Base-by-base conservation (phyloP, 2,113 vertebrate genomes). In the Oophaga pumilio region DNA sequence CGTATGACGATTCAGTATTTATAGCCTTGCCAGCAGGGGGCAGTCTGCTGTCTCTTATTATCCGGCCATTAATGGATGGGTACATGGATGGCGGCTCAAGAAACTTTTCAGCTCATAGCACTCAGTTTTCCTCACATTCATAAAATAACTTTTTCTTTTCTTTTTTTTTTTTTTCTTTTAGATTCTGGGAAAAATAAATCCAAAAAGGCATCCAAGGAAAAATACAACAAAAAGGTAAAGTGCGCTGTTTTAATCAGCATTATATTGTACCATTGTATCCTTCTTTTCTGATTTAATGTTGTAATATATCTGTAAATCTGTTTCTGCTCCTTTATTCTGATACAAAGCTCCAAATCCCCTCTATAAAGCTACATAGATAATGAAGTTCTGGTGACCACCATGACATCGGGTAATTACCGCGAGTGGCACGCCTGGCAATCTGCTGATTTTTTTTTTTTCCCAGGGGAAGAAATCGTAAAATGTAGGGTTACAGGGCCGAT, bases 121-220 rank as follows among this genome's bases (percentile, higher is more conserved):
- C 8, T 24, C 62, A 7, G 22, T 62, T 5, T 62, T 22, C 17
- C 33, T 43, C 2, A 62, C 53, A 24, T 26, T 11, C 62, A 66
- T 8, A 68, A 12, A 57, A 43, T 76, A 9, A 50, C 20, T 28
- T 52, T 57, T 1, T 74, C 57, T 64, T 8, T 73, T 15, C 15
- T 15, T 33, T 59, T 73, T 11, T 24, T 49, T 28, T 74, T 62
- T 0, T 49, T 77, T n/a, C 57, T 49, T 62, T 66, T 77, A 94
- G 92, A 92, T 90, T 90, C 87, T 86, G 85, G 90, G 86, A 97
- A 97, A 89, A 94, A 93, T 91, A 96, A 96, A 91, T 93, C 94
- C 33, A 97, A 97, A 92, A 97, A 97, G 93, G 93, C 90, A 69
- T 96, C 95, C 92, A 97, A 96, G 88, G 96, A 97, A 89, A 97